Evolutionary conservation across 2,113 vertebrate genomes (phyloP).

Genomic region (Podarcis muralis): DNA sequence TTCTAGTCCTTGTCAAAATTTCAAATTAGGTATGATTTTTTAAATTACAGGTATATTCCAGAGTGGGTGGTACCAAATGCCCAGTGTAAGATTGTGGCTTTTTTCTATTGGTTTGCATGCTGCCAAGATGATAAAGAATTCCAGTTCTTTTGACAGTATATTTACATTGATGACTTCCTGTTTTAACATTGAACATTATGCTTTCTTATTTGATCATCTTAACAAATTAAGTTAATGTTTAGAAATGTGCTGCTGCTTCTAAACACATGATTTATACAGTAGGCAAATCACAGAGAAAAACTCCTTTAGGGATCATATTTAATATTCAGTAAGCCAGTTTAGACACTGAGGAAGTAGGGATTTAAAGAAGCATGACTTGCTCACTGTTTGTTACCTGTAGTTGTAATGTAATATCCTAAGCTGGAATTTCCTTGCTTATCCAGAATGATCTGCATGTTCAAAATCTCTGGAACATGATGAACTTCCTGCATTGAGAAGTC

Average conservation of each 20-base stretch:
- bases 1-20: no score
- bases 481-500: neutral
- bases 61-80: no score
- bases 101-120: no score
- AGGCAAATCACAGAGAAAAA: conserved; percentile 2
- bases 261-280: neutral
- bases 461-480: conserved; percentile 3
- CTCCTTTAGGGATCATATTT: neutral
- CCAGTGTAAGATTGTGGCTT: no score
- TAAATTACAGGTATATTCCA: no score
- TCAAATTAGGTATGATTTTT: no score
- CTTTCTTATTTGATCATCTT: neutral
- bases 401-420: neutral
- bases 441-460: neutral
- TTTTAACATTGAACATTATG: neutral
- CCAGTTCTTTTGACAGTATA: no score
- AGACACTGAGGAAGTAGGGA: neutral
- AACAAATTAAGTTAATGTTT: conserved; percentile 1
- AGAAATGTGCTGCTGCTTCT: neutral
- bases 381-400: neutral
- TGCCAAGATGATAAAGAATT: no score
- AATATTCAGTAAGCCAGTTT: neutral
- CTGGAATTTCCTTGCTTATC: neutral
- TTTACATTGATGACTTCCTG: no score
- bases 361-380: neutral